Percentiles rank a stretch among this genome's conserved stretches.
Evolutionary conservation across 1,140 invertebrate species (phyloP).

Genomic region (Cyphomyrmex costatus): DNA sequence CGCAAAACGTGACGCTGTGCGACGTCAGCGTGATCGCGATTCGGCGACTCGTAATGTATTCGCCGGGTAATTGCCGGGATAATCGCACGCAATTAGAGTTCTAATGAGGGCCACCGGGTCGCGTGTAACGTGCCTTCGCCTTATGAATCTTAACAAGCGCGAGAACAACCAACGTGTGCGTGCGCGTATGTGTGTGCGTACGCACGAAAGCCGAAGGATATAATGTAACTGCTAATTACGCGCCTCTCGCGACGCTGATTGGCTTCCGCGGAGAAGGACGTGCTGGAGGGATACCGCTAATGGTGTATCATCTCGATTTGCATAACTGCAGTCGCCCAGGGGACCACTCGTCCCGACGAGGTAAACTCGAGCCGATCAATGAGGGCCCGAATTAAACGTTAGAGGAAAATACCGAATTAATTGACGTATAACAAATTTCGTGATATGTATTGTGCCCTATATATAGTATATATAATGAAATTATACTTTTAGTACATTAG

Average conservation of each 20-base stretch:
- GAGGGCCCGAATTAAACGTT: conserved; percentile 28
- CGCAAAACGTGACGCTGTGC: conserved; percentile 4
- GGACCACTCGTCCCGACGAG: neutral
- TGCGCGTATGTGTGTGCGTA: neutral
- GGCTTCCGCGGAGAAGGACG: conserved; percentile 56
- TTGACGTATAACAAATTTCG: neutral
- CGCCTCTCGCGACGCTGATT: conserved; percentile 63
- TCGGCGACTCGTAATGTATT: conserved; percentile 66
- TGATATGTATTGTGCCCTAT: neutral
- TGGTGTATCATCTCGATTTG: conserved; percentile 62
- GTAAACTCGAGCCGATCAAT: conserved; percentile 3
- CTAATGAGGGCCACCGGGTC: conserved; percentile 76
- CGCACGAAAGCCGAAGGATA: conserved; percentile 53
- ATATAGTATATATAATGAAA: neutral
- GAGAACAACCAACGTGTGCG: conserved; percentile 30
- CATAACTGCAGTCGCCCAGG: conserved; percentile 53
- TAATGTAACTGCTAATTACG: conserved; percentile 70
- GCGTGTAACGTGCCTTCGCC: conserved; percentile 72
- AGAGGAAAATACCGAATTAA: conserved; percentile 7
- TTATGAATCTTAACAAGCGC: conserved; percentile 77
- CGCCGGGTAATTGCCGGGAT: conserved; percentile 72
- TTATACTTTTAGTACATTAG: neutral
- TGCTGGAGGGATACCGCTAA: conserved; percentile 54
- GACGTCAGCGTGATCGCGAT: conserved; percentile 62
- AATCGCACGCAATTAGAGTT: conserved; percentile 76